phyloP scores from a whole-genome alignment of 2,888 invertebrate species.

The Rotaria sp. region DNA sequence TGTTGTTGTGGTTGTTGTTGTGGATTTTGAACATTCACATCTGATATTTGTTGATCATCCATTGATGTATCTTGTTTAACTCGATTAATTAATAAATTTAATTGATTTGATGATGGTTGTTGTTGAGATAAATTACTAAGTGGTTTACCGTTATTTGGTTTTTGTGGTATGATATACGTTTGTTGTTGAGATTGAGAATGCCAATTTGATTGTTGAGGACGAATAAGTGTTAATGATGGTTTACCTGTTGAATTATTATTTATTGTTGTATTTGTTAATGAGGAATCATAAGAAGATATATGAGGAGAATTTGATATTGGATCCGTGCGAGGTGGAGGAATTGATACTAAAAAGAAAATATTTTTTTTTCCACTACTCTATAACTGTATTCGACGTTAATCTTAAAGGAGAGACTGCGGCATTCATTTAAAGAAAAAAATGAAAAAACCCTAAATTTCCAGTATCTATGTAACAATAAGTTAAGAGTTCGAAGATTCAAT shows the following conservation, averaged over 20 bases:
- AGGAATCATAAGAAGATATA: background rate
- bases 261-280: background rate
- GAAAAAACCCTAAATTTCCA: too few species aligned
- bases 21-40: background rate
- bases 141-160: background rate
- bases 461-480: too few species aligned
- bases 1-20: background rate
- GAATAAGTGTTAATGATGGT: background rate
- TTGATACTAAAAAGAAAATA: background rate
- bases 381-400: too few species aligned
- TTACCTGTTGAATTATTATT: constrained; percentile 2
- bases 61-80: constrained; percentile 3
- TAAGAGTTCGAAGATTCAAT: too few species aligned
- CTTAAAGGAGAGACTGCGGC: too few species aligned
- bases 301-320: background rate
- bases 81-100: background rate
- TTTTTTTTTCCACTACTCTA: too few species aligned
- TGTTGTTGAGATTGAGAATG: background rate
- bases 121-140: background rate
- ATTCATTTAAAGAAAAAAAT: too few species aligned
- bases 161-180: background rate
- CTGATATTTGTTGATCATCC: background rate
- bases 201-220: background rate
- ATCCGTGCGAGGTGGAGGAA: background rate
- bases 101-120: background rate